A percentile compares a stretch with the other conserved stretches of the same genome.
Conservation (phyloP, 2,797 vertebrate genomes). For the Bryconaethiops microstoma region DNA sequence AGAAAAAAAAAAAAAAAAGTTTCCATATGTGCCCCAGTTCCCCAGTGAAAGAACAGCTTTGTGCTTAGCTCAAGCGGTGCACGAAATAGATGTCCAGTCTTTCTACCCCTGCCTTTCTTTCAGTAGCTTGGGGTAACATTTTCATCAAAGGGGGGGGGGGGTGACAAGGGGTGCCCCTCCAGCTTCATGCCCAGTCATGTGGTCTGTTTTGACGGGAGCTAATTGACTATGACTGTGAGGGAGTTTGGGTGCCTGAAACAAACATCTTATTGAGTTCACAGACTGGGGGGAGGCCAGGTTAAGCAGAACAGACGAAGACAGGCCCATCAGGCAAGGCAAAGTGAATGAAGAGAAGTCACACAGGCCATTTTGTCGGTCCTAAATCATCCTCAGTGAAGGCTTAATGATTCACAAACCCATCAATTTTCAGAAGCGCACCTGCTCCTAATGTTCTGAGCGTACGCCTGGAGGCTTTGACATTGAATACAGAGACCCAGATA, state of each 20-base stretch:
- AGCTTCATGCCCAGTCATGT: conserved; percentile 59
- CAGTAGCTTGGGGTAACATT: conserved; percentile 68
- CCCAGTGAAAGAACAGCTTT: conserved; percentile 79
- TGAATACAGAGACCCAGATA: background rate
- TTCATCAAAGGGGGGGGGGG: conserved; percentile 58
- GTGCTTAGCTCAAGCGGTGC: conserved; percentile 70
- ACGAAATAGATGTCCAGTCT: conserved; percentile 58
- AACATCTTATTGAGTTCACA: conserved; percentile 26
- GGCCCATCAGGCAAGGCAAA: conserved; percentile 13
- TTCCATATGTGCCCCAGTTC: conserved; percentile 78
- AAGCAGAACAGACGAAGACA: background rate
- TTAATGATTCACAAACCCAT: conserved; percentile 38
- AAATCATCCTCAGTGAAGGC: conserved; percentile 34
- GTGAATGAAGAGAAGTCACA: conserved; percentile 25
- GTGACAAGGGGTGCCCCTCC: conserved; percentile 53
- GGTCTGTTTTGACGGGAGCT: conserved; percentile 70
- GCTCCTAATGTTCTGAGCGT: conserved; percentile 15
- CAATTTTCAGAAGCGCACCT: conserved; percentile 41
- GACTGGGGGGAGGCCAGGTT: background rate
- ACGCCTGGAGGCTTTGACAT: background rate
- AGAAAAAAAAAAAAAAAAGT: conserved; percentile 63
- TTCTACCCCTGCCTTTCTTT: conserved; percentile 42
- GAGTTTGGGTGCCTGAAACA: conserved; percentile 45
- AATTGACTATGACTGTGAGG: conserved; percentile 74
- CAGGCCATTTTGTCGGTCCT: conserved; percentile 6